These are phyloP conservation scores for Heliocidaris erythrogramma DNA, from an alignment of 35 echinoderm and acorn worm genomes.

Conservation along the genomic window DNA sequence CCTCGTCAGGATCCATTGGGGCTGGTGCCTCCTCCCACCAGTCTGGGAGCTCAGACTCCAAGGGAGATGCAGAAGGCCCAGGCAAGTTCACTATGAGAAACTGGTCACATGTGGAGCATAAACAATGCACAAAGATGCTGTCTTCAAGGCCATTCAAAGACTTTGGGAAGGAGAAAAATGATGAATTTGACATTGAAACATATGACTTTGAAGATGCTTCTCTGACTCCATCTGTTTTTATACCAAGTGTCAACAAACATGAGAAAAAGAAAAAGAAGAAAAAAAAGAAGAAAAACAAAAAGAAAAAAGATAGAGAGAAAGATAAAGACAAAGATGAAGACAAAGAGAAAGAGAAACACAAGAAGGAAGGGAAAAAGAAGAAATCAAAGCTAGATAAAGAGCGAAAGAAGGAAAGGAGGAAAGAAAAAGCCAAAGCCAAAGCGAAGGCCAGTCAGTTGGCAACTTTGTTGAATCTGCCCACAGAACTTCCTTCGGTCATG, in stretches of 20 bases:
- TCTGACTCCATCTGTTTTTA: not conserved
- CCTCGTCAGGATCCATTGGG: constrained; percentile 22
- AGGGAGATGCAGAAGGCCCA: not conserved
- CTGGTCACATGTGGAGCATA: constrained; percentile 45
- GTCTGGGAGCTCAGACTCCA: not conserved
- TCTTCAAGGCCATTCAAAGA: constrained; percentile 42
- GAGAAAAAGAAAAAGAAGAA: constrained; percentile 55
- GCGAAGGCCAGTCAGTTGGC: constrained; percentile 61
- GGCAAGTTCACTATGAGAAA: constrained; percentile 47
- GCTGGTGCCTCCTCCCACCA: not conserved
- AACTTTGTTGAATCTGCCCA: constrained; percentile 57
- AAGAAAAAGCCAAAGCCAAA: constrained; percentile 64
- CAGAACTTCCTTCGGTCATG: constrained; percentile 55
- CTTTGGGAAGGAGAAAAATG: constrained; percentile 26
- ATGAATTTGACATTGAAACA: constrained; percentile 21
- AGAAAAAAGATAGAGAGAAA: constrained; percentile 67
- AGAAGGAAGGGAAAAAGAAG: constrained; percentile 70
- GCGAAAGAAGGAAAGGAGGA: constrained; percentile 74
- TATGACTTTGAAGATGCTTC: constrained; percentile 38
- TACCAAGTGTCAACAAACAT: not conserved
- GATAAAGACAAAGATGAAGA: constrained; percentile 59
- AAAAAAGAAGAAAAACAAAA: constrained; percentile 74
- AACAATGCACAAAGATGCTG: constrained; percentile 34
- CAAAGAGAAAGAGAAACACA: constrained; percentile 61
- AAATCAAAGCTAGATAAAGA: constrained; percentile 67